Conservation (phyloP, 2,888 invertebrate genomes). For the Eurytoma adleriae region DNA sequence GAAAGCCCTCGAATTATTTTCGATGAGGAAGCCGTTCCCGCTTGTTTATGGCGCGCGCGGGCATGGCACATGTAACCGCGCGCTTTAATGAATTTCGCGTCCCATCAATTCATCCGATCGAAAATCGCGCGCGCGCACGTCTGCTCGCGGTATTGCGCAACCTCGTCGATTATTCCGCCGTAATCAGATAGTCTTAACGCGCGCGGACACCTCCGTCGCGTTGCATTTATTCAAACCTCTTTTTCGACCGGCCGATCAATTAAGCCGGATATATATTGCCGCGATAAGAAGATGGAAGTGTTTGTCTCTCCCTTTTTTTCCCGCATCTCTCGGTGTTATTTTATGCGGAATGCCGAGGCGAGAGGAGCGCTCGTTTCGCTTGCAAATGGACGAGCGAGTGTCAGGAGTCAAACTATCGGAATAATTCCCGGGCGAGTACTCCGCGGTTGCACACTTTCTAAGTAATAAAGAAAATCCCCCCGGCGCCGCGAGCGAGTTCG, state of each 20-base stretch:
- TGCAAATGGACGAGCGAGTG: conserved; percentile 3
- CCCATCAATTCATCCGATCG: conserved; percentile 27
- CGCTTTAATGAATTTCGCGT: conserved; percentile 45
- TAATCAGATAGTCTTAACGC: conserved; percentile 29
- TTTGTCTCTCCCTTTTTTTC: too few species aligned
- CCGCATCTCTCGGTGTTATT: neutral
- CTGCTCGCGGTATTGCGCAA: neutral
- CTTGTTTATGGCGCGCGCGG: neutral
- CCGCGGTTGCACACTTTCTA: conserved; percentile 40
- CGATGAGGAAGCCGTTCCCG: conserved; percentile 13
- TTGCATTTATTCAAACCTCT: conserved; percentile 4
- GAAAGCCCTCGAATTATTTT: conserved; percentile 22
- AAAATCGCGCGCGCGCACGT: conserved; percentile 9
- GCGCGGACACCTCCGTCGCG: conserved; percentile 2
- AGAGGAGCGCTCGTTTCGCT: neutral
- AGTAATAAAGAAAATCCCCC: conserved; percentile 38
- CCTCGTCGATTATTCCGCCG: conserved; percentile 8
- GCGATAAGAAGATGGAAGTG: neutral
- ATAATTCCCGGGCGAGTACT: conserved; percentile 25
- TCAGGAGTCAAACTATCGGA: conserved; percentile 24
- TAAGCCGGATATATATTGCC: neutral
- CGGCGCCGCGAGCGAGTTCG: neutral
- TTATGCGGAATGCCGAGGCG: neutral
- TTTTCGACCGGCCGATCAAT: conserved; percentile 16
- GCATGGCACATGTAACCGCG: conserved; percentile 15